phyloP scores from a whole-genome alignment of 2,888 invertebrate species.

The Cheilosia scutellata region DNA sequence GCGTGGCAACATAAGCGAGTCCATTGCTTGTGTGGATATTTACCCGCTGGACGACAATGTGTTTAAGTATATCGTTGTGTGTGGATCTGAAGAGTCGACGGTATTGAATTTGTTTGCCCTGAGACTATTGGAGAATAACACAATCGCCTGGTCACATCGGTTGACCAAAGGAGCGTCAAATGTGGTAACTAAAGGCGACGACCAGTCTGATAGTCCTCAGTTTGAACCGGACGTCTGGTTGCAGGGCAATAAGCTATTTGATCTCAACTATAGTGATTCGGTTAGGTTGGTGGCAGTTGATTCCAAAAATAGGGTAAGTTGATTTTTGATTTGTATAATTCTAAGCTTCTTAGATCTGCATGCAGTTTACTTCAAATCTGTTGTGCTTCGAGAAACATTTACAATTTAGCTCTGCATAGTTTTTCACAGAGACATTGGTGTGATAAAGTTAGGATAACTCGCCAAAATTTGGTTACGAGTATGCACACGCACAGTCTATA shows the following conservation, averaged over 20 bases:
- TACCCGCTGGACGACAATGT: constrained; percentile 79
- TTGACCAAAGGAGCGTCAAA: constrained; percentile 70
- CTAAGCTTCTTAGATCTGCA: neutral
- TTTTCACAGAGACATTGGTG: too few relatives aligned
- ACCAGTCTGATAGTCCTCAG: constrained; percentile 69
- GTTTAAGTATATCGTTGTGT: constrained; percentile 82
- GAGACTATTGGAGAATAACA: constrained; percentile 74
- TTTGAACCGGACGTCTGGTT: constrained; percentile 81
- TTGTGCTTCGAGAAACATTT: too few relatives aligned
- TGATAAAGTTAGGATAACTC: too few relatives aligned
- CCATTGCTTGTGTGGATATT: constrained; percentile 82
- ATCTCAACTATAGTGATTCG: constrained; percentile 77
- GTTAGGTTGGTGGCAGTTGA: constrained; percentile 80
- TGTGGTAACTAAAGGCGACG: constrained; percentile 48
- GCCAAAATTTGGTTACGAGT: too few relatives aligned
- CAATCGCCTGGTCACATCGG: constrained; percentile 80
- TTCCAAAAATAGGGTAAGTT: constrained; percentile 80
- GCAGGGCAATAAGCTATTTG: constrained; percentile 79
- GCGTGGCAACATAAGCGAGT: constrained; percentile 82
- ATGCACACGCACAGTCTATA: too few relatives aligned
- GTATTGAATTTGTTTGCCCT: constrained; percentile 81
- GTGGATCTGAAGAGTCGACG: constrained; percentile 79
- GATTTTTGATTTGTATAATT: neutral
- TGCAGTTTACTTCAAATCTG: neutral
- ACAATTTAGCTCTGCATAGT: too few relatives aligned